Base-by-base conservation (phyloP, 2,888 invertebrate genomes). In the Caenorhabditis auriculariae region DNA sequence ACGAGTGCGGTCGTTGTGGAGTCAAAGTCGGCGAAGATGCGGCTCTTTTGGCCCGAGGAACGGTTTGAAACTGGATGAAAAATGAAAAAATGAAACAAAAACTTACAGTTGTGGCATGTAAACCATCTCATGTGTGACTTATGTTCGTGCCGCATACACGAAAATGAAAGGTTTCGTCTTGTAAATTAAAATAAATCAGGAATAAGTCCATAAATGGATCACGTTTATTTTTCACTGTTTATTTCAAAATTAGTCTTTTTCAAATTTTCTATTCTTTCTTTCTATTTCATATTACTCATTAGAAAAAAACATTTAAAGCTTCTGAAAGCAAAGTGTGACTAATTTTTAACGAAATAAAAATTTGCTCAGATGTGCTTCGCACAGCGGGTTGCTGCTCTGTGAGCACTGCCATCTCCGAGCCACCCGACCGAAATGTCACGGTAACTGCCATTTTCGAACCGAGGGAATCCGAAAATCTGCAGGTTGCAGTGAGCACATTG, bases 11-110 rank as follows among this genome's bases (percentile, higher is more conserved):
- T 7, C 41, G 52, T n/a, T 62, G 62, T 41, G 48, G 35, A 17
- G 54, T 62, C 23, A 62, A 62, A 52, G 43, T 62, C 44, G 58
- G 58, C 32, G 62, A 62, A 32, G 62, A 62, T 44, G 44, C 54
- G 17, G 62, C 62, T 4, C 38, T 62, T 47, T 39, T 62, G 27
- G 62, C 62, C 9, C 54, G 53, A 41, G 62, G 62, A 45, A 57
- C 57, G 19, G 61, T 60, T 32, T 32, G 35, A 32, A 32, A 32
- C 9, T 32, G 35, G 9, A 32, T 32, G 9, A 32, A 32, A 32
- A 9, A n/a, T 32, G 35, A n/a, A 32, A 32, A 32, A 32, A 32
- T 9, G 9, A 32, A n/a, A 32, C n/a, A 9, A 32, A 32, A 32
- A 9, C 9, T 32, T 32, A 32, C 12, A 60, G 56, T 39, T 62